Base-by-base conservation (phyloP, 2,797 vertebrate species). In the Alauda arvensis region DNA sequence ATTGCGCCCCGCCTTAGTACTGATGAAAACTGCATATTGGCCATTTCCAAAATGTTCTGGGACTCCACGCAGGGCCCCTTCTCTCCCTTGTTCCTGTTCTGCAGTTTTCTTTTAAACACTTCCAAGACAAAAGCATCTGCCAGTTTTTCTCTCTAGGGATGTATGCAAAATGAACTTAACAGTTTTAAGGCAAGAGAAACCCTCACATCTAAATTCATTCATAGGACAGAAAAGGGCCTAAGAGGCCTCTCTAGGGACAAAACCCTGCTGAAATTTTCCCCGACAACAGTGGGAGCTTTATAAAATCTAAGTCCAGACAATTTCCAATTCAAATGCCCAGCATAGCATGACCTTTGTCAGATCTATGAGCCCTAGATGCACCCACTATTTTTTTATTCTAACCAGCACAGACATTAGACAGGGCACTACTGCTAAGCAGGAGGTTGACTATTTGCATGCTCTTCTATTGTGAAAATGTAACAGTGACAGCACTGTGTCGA, bases 401-500 rank as follows among this genome's bases (percentile, higher is more conserved):
- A 97, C 97, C 95, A 97, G 97, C 97, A 97, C 98, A 98, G 97
- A 98, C 97, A 98, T 97, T 96, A 98, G 97, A 98, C 98, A 98
- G 98, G 98, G 98, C 97, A 98, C 96, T 96, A 95, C 93, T 94
- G 97, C 97, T 97, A 97, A 98, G 98, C 98, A 97, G 97, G 98
- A 98, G 97, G 97, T 97, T 98, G 97, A 96, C 97, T 98, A 99
- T 99, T 99, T 99, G 98, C 99, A 99, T 99, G 98, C 97, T 97
- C 96, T 97, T 98, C 98, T 97, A 98, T 99, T 99, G 99, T 99
- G 98, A 98, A 97, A 98, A 98, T 98, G 97, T 97, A 98, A 98
- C 98, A 98, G 98, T 99, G 99, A 99, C 99, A 99, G 99, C 98
- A 99, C 99, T 98, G 98, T 99, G 99, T 99, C 99, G 98, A 99